phyloP scores from a whole-genome alignment of 2,888 invertebrate species.

The Agrenia bidenticulata region DNA sequence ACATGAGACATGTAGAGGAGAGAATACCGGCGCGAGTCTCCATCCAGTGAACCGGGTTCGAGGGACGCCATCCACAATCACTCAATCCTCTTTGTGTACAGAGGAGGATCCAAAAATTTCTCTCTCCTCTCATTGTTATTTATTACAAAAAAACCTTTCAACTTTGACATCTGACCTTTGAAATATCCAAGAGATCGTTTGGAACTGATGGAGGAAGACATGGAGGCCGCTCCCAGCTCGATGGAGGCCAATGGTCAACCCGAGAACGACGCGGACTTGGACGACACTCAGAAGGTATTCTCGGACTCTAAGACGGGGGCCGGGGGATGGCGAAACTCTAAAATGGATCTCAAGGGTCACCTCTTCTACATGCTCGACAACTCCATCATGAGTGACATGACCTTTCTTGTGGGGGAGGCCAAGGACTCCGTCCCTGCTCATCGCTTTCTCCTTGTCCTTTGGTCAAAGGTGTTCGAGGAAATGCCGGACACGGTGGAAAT shows the following conservation, averaged over 20 bases:
- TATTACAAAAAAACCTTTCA: too few species aligned
- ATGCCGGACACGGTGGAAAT: conserved; percentile 49
- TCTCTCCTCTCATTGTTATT: too few species aligned
- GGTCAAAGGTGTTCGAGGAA: conserved; percentile 48
- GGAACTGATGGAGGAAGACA: conserved; percentile 13
- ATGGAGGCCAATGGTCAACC: conserved; percentile 36
- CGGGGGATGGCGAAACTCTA: conserved; percentile 31
- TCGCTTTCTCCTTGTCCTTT: conserved; percentile 37
- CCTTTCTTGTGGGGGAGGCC: conserved; percentile 42
- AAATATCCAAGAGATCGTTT: too few species aligned
- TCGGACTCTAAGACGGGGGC: conserved; percentile 2
- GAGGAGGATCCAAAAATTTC: too few species aligned
- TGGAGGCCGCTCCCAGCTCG: conserved; percentile 28
- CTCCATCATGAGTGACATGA: conserved; percentile 47
- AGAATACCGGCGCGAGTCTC: too few species aligned
- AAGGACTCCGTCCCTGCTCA: conserved; percentile 46
- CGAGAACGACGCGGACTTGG: conserved; percentile 29
- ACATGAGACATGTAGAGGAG: too few species aligned
- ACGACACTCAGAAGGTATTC: conserved; percentile 38
- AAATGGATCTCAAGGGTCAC: conserved; percentile 39
- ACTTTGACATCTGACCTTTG: too few species aligned
- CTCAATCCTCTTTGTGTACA: too few species aligned
- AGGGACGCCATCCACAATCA: too few species aligned
- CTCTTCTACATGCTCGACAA: conserved; percentile 45
- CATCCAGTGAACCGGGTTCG: too few species aligned